phyloP scores from a whole-genome alignment of 2,113 vertebrate genomes.

The Anolis carolinensis region DNA sequence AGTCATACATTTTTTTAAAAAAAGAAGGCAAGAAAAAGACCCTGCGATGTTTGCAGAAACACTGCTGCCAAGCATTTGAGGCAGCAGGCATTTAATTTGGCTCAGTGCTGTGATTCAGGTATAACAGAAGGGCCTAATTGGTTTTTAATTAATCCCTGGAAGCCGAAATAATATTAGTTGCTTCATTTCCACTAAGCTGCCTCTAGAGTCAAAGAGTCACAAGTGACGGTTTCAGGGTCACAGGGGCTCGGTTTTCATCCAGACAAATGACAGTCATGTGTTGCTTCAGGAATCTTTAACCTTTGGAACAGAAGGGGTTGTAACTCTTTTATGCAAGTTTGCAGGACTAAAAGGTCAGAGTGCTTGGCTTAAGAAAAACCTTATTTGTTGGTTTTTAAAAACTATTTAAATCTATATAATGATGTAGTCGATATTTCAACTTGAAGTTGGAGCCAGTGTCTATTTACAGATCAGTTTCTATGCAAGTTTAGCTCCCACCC shows the following conservation, averaged over 20 bases:
- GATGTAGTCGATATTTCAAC: neutral
- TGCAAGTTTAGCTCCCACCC: neutral
- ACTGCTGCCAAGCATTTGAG: slow-evolving; percentile 34
- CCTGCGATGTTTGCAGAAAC: slow-evolving; percentile 46
- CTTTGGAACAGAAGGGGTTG: slow-evolving; percentile 56
- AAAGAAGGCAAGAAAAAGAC: neutral
- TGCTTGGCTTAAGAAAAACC: neutral
- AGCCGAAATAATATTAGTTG: slow-evolving; percentile 50
- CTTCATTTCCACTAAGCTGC: slow-evolving; percentile 56
- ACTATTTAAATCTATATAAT: slow-evolving; percentile 36
- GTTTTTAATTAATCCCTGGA: slow-evolving; percentile 54
- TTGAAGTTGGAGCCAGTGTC: neutral
- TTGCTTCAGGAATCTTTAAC: slow-evolving; percentile 54
- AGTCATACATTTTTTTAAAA: slow-evolving; percentile 32
- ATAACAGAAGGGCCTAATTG: slow-evolving; percentile 26
- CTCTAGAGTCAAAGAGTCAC: slow-evolving; percentile 69
- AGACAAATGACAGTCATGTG: slow-evolving; percentile 66
- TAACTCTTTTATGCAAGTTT: slow-evolving; percentile 58
- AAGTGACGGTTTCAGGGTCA: slow-evolving; percentile 58
- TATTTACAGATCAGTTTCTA: neutral
- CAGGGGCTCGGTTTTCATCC: slow-evolving; percentile 62
- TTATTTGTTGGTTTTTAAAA: neutral
- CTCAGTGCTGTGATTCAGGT: slow-evolving; percentile 42
- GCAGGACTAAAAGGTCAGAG: slow-evolving; percentile 52
- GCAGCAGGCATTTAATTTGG: slow-evolving; percentile 56